Conservation (phyloP, 2,888 invertebrate species). For the Diarsia mendica region DNA sequence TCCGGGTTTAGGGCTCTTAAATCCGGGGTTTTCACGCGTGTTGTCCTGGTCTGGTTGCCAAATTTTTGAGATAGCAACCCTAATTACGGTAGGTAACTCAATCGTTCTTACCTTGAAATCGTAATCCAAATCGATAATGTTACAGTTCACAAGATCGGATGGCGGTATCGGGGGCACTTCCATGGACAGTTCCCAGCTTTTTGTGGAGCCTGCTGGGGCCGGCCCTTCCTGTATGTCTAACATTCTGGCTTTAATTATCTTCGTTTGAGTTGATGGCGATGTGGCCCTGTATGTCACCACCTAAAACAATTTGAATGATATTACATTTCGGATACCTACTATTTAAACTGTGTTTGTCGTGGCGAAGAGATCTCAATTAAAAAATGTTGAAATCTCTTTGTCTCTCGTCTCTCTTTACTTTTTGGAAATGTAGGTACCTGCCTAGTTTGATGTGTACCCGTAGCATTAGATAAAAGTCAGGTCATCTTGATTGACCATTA, state of each 20-base stretch:
- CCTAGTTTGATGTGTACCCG: too few species aligned
- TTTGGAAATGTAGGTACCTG: too few species aligned
- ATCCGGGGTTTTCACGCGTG: too few species aligned
- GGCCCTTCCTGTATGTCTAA: slow-evolving; percentile 92
- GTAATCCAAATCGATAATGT: slow-evolving; percentile 94
- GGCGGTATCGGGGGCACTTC: slow-evolving; percentile 94
- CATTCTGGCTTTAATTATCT: slow-evolving; percentile 90
- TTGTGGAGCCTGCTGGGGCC: slow-evolving; percentile 90
- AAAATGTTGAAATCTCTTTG: too few species aligned
- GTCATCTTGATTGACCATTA: slow-evolving; percentile 1
- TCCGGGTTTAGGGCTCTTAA: too few species aligned
- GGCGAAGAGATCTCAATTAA: background rate
- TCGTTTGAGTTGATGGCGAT: slow-evolving; percentile 91
- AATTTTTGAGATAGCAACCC: too few species aligned
- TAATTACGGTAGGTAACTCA: slow-evolving; percentile 36
- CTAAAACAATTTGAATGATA: slow-evolving; percentile 72
- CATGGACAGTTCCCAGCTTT: slow-evolving; percentile 91
- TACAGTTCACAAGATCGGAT: slow-evolving; percentile 94
- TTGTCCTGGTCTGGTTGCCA: too few species aligned
- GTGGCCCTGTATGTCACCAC: slow-evolving; percentile 92
- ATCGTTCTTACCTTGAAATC: slow-evolving; percentile 91
- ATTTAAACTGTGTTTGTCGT: background rate
- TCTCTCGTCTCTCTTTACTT: too few species aligned
- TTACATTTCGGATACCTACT: background rate
- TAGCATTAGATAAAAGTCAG: background rate